Conservation (phyloP, 2,888 invertebrate genomes). For the Candidula unifasciata region DNA sequence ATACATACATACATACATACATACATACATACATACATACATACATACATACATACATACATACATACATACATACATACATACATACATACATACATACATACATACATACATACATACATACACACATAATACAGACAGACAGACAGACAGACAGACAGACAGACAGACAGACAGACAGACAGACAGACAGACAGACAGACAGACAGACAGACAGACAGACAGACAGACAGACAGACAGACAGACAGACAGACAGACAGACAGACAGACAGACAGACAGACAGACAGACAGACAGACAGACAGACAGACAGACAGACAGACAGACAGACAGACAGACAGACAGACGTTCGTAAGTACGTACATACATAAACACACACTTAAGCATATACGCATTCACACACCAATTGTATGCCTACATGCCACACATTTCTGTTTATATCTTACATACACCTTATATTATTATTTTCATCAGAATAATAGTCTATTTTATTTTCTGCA, state of each 20-base stretch:
- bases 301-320: no score
- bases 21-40: neutral
- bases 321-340: no score
- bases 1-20: neutral
- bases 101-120: neutral
- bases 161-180: conserved; percentile 4
- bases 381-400: no score
- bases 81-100: neutral
- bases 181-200: conserved; percentile 4
- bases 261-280: no score
- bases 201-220: conserved; percentile 11
- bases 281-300: no score
- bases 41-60: neutral
- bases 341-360: no score
- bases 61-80: neutral
- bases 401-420: no score
- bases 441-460: no score
- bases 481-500: no score
- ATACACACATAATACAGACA: conserved; percentile 5
- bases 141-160: conserved; percentile 4
- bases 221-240: conserved; percentile 14
- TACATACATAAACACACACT: no score
- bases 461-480: no score
- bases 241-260: neutral
- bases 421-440: no score